These are phyloP conservation scores for Pogonophryne albipinna DNA, from an alignment of 2,797 vertebrate genomes.

Conservation along the genomic window DNA sequence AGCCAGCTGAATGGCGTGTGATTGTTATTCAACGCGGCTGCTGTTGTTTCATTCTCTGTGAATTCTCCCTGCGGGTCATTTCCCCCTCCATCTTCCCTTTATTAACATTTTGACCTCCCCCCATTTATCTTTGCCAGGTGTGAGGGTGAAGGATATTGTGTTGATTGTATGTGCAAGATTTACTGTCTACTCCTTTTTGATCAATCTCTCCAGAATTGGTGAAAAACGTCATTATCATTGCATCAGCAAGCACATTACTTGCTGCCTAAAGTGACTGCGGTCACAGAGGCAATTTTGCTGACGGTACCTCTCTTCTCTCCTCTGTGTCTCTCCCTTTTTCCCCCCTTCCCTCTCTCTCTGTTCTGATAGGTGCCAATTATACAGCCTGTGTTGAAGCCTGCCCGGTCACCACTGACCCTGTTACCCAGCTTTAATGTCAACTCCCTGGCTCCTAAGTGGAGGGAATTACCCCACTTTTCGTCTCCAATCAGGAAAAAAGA, in stretches of 20 bases:
- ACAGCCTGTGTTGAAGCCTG: slow-evolving; percentile 79
- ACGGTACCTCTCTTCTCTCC: slow-evolving; percentile 75
- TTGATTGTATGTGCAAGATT: slow-evolving; percentile 57
- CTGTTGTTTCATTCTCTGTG: slow-evolving; percentile 49
- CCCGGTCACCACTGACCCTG: slow-evolving; percentile 74
- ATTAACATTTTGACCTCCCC: slow-evolving; percentile 71
- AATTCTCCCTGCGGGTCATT: slow-evolving; percentile 60
- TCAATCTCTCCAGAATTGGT: slow-evolving; percentile 58
- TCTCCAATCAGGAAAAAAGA: slow-evolving; percentile 75
- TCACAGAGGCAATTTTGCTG: slow-evolving; percentile 79
- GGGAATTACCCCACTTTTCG: slow-evolving; percentile 86
- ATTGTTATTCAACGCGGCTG: slow-evolving; percentile 77
- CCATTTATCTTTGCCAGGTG: not conserved
- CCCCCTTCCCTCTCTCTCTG: slow-evolving; percentile 59
- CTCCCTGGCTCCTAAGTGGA: slow-evolving; percentile 76
- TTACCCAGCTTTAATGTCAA: slow-evolving; percentile 83
- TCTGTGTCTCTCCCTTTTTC: slow-evolving; percentile 61
- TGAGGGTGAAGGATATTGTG: slow-evolving; percentile 58
- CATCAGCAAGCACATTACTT: slow-evolving; percentile 71
- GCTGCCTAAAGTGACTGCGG: slow-evolving; percentile 76
- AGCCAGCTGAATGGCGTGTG: slow-evolving; percentile 53
- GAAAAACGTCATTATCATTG: slow-evolving; percentile 71
- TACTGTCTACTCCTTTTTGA: slow-evolving; percentile 63
- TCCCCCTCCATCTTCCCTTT: slow-evolving; percentile 44
- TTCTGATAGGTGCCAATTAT: slow-evolving; percentile 85